Base-by-base conservation (phyloP, 2,888 invertebrate genomes). In the Cremastinae sp. region DNA sequence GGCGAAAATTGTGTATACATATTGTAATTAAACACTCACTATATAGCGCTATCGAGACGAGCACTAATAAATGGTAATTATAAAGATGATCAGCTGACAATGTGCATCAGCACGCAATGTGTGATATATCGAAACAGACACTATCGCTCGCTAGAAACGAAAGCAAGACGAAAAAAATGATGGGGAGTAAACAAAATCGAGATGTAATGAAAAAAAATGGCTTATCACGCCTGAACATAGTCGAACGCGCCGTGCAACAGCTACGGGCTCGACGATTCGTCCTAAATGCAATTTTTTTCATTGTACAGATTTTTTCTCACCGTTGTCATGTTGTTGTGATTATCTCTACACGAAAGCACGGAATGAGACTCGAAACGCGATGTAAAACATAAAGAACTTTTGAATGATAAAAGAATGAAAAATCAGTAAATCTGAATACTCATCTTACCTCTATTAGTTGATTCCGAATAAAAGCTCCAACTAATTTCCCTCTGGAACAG, bases 271-370 rank as follows among this genome's bases (percentile, higher is more conserved):
- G 73, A 77, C 64, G 75, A 81, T 74, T 80, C 77, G 78, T 73
- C 45, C 79, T 81, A 79, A 79, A 80, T 79, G 81, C 80, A 82
- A 83, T 83, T 76, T 80, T n/a, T 78, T 81, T 80, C 80, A 80
- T 79, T 84, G 83, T 84, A 83, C 82, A 84, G 80, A 82, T 53
- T 84, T 83, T 81, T 78, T 79, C 83, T 80, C 81, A 82, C 80
- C 82, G 80, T 80, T 28, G 28, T 76, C 66, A 79, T 45, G 12
- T 14, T 16, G 16, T 47, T 14, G 47, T 9, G 47, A 47, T 47
- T 16, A 37, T 45, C 7, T 78, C 74, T 62, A 79, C 56, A 56
- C 72, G 74, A 61, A 35, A 69, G 28, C 37, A 22, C 51, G 28
- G 55, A 71, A 74, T 69, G 43, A 72, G 45, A 72, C 51, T 72